These are phyloP conservation scores for Rostratula benghalensis DNA, from an alignment of 2,113 vertebrate genomes.

Conservation along the genomic window DNA sequence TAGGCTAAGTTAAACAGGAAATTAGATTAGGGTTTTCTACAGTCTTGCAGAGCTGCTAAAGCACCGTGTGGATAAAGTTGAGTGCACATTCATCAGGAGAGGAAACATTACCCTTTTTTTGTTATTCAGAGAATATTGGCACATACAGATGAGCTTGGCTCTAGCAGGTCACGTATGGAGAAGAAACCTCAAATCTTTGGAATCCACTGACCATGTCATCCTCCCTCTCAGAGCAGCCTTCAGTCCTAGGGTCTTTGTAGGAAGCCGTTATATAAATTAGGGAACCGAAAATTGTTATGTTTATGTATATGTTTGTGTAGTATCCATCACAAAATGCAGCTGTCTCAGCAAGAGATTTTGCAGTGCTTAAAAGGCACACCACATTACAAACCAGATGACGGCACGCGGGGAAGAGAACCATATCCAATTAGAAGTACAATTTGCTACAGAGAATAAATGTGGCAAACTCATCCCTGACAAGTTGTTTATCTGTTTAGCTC, in stretches of 20 bases:
- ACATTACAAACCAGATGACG: background rate
- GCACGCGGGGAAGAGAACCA: background rate
- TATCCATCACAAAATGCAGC: background rate
- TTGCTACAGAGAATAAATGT: conserved; percentile 3
- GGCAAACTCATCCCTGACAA: background rate
- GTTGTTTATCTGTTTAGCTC: conserved; percentile 35
- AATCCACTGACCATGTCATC: background rate
- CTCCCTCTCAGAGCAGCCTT: background rate
- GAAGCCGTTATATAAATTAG: conserved; percentile 3
- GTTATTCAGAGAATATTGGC: conserved; percentile 7
- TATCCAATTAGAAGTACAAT: conserved; percentile 34
- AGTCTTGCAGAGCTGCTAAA: conserved; percentile 17
- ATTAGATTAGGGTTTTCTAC: background rate
- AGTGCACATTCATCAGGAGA: conserved; percentile 2
- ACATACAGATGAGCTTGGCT: background rate
- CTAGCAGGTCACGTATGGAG: background rate
- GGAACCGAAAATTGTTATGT: background rate
- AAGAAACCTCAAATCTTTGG: background rate
- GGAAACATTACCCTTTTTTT: background rate
- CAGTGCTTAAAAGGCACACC: background rate
- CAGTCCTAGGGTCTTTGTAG: background rate
- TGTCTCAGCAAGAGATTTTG: conserved; percentile 7
- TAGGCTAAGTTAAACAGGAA: conserved; percentile 8
- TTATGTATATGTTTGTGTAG: background rate
- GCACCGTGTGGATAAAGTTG: background rate